Evolutionary conservation across 1,140 invertebrate genomes (phyloP).

Genomic region (Lasioglossum baleicum): DNA sequence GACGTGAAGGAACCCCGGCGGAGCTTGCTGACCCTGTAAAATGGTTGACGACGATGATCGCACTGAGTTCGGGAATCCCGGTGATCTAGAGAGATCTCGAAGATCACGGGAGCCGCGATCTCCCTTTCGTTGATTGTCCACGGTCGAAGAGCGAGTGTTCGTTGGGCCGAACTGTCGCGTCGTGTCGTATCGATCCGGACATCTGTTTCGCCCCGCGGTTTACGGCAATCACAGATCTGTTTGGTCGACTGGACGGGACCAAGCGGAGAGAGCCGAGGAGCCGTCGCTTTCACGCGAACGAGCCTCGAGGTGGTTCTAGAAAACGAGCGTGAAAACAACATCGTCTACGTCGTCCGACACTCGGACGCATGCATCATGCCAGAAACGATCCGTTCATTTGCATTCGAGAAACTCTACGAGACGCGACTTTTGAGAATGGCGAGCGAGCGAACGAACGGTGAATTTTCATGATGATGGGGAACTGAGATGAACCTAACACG

Average conservation of each 20-base stretch:
- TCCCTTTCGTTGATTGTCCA: too few relatives aligned
- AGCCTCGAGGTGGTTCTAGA: background rate
- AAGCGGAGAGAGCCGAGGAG: background rate
- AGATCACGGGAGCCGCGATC: background rate
- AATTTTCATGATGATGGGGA: conserved; percentile 10
- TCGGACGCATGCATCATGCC: conserved; percentile 57
- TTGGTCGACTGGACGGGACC: too few relatives aligned
- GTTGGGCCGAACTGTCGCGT: too few relatives aligned
- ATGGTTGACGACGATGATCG: too few relatives aligned
- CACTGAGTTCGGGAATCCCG: too few relatives aligned
- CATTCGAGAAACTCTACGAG: conserved; percentile 50
- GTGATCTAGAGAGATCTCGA: too few relatives aligned
- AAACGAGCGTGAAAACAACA: conserved; percentile 2
- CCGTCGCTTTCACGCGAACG: background rate
- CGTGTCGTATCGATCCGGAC: too few relatives aligned
- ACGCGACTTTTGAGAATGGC: conserved; percentile 31
- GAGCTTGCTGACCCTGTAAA: background rate
- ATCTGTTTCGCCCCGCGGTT: too few relatives aligned
- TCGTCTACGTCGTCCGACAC: conserved; percentile 16
- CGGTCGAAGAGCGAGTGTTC: too few relatives aligned
- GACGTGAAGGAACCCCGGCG: conserved; percentile 9
- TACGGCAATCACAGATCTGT: too few relatives aligned
- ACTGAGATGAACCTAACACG: too few relatives aligned
- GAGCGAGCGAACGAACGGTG: conserved; percentile 17
- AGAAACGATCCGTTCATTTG: background rate